Percentiles rank a stretch among this genome's conserved stretches.
Conservation (phyloP, 2,797 vertebrate species). For the Chelidonichthys spinosus region DNA sequence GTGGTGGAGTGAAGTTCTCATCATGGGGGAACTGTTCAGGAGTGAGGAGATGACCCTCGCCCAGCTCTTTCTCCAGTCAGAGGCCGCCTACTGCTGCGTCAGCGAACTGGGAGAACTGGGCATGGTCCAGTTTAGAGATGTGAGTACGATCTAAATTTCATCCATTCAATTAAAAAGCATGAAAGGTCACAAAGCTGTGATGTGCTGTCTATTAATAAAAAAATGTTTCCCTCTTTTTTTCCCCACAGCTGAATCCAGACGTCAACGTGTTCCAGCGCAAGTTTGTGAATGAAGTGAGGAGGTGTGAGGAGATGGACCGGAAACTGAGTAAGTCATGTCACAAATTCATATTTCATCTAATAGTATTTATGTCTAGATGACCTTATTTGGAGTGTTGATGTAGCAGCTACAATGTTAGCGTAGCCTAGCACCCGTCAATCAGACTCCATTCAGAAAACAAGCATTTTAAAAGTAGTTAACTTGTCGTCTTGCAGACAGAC, state of each 20-base stretch:
- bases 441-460: too few relatives aligned
- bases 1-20: constrained; percentile 40
- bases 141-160: constrained; percentile 78
- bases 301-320: constrained; percentile 98
- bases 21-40: constrained; percentile 95
- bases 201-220: neutral
- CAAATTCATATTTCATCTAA: neutral
- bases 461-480: too few relatives aligned
- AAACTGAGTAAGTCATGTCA: constrained; percentile 90
- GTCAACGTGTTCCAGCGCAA: constrained; percentile 98
- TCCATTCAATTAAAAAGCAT: neutral
- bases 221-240: neutral
- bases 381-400: too few relatives aligned
- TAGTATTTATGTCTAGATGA: too few relatives aligned
- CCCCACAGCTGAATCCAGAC: constrained; percentile 92
- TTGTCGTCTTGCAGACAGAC: too few relatives aligned
- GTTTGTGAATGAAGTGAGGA: constrained; percentile 97
- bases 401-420: too few relatives aligned
- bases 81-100: constrained; percentile 97
- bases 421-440: too few relatives aligned
- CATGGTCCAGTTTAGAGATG: constrained; percentile 98
- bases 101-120: constrained; percentile 97
- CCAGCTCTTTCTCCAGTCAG: constrained; percentile 96
- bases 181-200: neutral
- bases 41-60: constrained; percentile 98